Percentiles rank a stretch among this genome's conserved stretches.
These are phyloP conservation scores for Cacoxenus indagator DNA, from an alignment of 2,888 invertebrate species.

Conservation along the genomic window DNA sequence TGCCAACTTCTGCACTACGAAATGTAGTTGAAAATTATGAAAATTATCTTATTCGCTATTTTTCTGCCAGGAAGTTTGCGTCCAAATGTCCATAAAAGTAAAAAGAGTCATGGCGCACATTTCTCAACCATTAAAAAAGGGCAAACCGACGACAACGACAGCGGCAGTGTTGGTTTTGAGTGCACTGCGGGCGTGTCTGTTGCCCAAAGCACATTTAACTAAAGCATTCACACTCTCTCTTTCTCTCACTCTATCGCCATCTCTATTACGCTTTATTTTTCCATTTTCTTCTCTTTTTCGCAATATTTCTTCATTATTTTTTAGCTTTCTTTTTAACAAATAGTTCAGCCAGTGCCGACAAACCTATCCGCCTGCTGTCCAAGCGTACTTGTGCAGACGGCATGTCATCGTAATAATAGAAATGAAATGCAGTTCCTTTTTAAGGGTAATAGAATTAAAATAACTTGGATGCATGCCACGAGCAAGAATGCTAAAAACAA, in stretches of 20 bases:
- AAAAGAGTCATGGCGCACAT: constrained; percentile 45
- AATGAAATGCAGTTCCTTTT: constrained; percentile 50
- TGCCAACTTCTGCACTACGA: constrained; percentile 50
- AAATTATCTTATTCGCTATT: constrained; percentile 62
- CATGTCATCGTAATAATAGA: constrained; percentile 60
- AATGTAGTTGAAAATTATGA: constrained; percentile 64
- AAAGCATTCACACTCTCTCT: background rate
- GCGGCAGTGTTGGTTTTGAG: background rate
- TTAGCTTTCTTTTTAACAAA: background rate
- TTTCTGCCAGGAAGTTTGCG: constrained; percentile 64
- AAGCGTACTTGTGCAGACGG: constrained; percentile 41
- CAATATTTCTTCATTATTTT: background rate
- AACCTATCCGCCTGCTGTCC: background rate
- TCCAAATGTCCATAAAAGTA: constrained; percentile 64
- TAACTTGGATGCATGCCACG: constrained; percentile 55
- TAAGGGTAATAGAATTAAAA: constrained; percentile 57
- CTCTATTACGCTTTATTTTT: background rate
- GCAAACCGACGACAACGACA: constrained; percentile 11
- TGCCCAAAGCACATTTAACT: constrained; percentile 21
- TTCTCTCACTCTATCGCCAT: background rate
- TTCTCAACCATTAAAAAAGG: background rate
- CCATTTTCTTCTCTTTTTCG: background rate
- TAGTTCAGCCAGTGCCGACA: background rate
- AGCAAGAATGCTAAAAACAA: constrained; percentile 9
- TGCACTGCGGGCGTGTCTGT: constrained; percentile 38